A percentile compares a stretch with the other conserved stretches of the same genome.
Conservation (phyloP, 1,140 invertebrate genomes). For the Medauroidea extradentata region DNA sequence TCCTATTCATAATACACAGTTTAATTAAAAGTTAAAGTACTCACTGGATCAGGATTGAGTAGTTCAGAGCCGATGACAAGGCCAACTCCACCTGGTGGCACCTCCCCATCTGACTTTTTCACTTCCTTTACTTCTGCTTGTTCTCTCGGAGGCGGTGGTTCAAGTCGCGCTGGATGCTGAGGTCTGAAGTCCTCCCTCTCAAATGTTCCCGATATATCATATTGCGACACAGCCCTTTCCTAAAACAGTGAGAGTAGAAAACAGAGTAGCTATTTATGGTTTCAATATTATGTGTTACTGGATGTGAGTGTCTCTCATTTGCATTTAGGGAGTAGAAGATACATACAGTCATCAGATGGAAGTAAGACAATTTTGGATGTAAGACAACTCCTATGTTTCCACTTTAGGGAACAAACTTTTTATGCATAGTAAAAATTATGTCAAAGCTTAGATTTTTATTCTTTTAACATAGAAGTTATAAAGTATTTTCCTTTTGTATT, state of each 20-base stretch:
- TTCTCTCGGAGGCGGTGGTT: conserved; percentile 23
- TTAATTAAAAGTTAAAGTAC: conserved; percentile 28
- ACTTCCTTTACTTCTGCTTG: not conserved
- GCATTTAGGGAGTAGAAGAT: too few species aligned
- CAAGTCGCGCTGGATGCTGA: conserved; percentile 23
- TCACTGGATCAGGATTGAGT: conserved; percentile 62
- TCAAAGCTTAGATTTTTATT: too few species aligned
- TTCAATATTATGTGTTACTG: too few species aligned
- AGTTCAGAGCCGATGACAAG: conserved; percentile 66
- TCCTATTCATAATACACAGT: too few species aligned
- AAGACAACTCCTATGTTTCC: too few species aligned
- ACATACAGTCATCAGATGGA: too few species aligned
- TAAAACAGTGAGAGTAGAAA: conserved; percentile 22
- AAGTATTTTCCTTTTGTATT: too few species aligned
- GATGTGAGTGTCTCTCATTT: too few species aligned
- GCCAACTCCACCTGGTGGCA: conserved; percentile 42
- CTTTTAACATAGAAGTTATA: too few species aligned
- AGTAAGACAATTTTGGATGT: too few species aligned
- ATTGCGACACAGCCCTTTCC: conserved; percentile 40
- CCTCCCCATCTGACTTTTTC: not conserved
- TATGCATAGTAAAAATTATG: too few species aligned
- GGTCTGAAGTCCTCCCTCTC: conserved; percentile 1
- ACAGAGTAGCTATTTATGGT: not conserved
- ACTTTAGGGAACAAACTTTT: too few species aligned
- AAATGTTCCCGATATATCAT: conserved; percentile 14